Base-by-base conservation (phyloP, 1,140 invertebrate species). In the Theocolax elegans region DNA sequence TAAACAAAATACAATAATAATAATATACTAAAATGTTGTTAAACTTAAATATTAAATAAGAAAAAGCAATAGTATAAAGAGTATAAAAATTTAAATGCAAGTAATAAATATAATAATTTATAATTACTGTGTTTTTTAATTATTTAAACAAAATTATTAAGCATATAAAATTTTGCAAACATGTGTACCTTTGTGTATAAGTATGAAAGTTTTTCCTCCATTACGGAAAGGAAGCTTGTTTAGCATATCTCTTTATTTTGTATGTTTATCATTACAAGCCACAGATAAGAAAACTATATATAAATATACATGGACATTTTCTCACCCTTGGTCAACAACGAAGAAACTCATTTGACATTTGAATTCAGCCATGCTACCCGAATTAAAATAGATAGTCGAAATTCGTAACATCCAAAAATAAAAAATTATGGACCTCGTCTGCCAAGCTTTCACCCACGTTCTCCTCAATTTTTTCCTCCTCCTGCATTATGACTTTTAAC, bases 341-440 rank as follows among this genome's bases (percentile, higher is more conserved):
- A 48, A 38, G 51, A 19, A 63, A 38, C 27, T 25, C 6, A 27
- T 10, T 40, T 40, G n/a, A 29, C 6, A 46, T 23, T 60, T 12
- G 17, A 29, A 12, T n/a, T 12, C 8, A 10, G 21, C 31, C 2
- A 66, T 48, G 8, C 19, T 67, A 15, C 48, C 42, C 8, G 48
- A 9, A 9, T 44, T 7, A 68, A 68, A 68, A 62, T 68, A 62
- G 25, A 10, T 15, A 44, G 13, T 38, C 51, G 15, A 40, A 53
- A 53, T 54, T 53, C 4, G 49, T 27, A 51, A 65, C 56, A 56
- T 46, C 38, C 49, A 46, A 56, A 66, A 56, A 66, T 66, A 59
- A 59, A 59, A 68, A 68, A 53, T 4, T 23, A 15, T 46, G 17
- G 17, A 23, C 35, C 35, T 38, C 17, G 21, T 6, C n/a, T 10